These are phyloP conservation scores for Penaeus monodon DNA, from an alignment of 2,888 invertebrate species.

Conservation along the genomic window DNA sequence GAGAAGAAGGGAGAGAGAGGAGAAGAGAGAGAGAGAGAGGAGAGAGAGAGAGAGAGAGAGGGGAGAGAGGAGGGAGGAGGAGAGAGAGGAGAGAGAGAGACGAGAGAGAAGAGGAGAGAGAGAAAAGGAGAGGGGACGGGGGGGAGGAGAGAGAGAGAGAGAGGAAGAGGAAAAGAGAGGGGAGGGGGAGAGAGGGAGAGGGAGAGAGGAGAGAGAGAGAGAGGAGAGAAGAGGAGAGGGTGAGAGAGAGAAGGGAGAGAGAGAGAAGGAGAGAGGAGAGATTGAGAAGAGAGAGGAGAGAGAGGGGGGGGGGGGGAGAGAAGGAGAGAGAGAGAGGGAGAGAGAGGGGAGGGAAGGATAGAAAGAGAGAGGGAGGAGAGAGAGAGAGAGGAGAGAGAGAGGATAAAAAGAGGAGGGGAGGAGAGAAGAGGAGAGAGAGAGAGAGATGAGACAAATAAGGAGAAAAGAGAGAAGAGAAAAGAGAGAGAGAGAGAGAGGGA, in stretches of 20 bases:
- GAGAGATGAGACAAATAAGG: not conserved
- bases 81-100: not conserved
- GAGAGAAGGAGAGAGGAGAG: not conserved
- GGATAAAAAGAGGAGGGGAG: not conserved
- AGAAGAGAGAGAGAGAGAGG: not conserved
- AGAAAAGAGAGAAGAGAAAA: not conserved
- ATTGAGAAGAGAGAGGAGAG: not conserved
- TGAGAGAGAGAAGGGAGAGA: not conserved
- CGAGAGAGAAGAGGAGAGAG: not conserved
- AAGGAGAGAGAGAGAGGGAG: too few species aligned
- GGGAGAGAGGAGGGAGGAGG: not conserved
- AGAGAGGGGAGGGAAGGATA: not conserved
- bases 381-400: not conserved
- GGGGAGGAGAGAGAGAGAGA: not conserved
- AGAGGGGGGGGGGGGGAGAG: too few species aligned
- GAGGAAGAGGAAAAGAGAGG: not conserved
- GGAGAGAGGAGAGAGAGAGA: not conserved
- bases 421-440: not conserved
- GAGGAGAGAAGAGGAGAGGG: not conserved
- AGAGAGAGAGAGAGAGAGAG: not conserved
- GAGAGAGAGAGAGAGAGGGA: not conserved
- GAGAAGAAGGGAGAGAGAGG: not conserved
- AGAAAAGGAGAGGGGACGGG: not conserved
- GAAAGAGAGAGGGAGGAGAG: not conserved
- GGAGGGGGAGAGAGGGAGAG: not conserved